phyloP scores from a whole-genome alignment of 2,888 invertebrate genomes.

The Tineola bisselliella region DNA sequence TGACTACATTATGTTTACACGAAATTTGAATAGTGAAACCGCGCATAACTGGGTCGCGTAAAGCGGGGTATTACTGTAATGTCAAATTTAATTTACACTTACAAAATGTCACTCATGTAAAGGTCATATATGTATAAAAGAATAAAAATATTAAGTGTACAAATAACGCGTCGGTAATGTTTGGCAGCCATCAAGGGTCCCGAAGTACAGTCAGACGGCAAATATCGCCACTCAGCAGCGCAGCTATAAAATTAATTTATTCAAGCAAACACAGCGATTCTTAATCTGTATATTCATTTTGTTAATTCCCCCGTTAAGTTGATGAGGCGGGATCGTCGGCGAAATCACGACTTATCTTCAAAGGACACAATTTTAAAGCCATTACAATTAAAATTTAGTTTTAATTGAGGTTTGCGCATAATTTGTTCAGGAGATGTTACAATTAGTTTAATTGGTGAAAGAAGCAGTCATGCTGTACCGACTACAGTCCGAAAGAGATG shows the following conservation, averaged over 20 bases:
- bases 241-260: constrained; percentile 28
- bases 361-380: constrained; percentile 1
- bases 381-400: background rate
- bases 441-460: no score
- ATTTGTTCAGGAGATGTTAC: no score
- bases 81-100: no score
- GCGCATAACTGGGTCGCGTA: no score
- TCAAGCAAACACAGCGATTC: constrained; percentile 32
- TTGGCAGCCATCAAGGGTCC: background rate
- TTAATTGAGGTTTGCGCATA: background rate
- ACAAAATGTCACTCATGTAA: no score
- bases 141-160: background rate
- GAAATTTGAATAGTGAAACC: no score
- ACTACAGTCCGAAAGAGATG: no score
- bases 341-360: background rate
- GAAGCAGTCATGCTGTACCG: no score
- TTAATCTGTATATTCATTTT: constrained; percentile 22
- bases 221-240: constrained; percentile 6
- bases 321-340: background rate
- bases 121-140: no score
- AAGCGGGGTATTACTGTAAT: no score
- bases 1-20: no score
- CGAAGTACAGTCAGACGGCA: constrained; percentile 2
- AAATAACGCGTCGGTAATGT: background rate
- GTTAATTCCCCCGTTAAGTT: background rate